A percentile compares a stretch with the other conserved stretches of the same genome.
These are phyloP conservation scores for Theretra japonica DNA, from an alignment of 2,888 invertebrate genomes.

Conservation along the genomic window DNA sequence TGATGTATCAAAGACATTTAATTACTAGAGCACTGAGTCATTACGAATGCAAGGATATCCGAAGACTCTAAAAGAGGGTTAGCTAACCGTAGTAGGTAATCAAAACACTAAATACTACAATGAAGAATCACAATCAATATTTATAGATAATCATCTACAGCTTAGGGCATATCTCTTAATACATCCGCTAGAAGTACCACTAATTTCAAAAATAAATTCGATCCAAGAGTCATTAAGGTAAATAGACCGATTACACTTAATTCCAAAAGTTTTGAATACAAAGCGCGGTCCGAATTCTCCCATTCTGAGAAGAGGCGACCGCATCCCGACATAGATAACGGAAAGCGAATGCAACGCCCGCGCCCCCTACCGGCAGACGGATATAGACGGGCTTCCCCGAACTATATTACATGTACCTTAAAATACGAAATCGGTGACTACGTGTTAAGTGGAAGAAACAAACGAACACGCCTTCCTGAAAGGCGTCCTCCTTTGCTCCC, in stretches of 20 bases:
- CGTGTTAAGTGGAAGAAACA: constrained; percentile 70
- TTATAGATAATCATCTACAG: background rate
- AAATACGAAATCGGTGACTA: constrained; percentile 72
- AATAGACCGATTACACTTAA: constrained; percentile 18
- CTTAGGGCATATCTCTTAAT: background rate
- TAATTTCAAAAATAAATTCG: background rate
- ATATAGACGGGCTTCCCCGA: constrained; percentile 79
- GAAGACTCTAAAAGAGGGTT: too few relatives aligned
- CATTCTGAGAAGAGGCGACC: constrained; percentile 22
- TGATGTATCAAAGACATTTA: too few relatives aligned
- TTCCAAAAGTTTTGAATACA: constrained; percentile 21
- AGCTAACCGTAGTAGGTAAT: too few relatives aligned
- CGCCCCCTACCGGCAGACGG: constrained; percentile 48
- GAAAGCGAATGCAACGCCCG: constrained; percentile 51
- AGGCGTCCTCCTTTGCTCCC: constrained; percentile 67
- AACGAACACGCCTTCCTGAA: constrained; percentile 71
- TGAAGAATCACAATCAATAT: background rate
- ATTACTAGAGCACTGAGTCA: too few relatives aligned
- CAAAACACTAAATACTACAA: too few relatives aligned
- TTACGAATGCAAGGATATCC: too few relatives aligned
- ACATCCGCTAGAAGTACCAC: background rate
- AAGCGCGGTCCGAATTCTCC: constrained; percentile 20
- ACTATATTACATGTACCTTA: constrained; percentile 66
- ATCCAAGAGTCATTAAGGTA: constrained; percentile 4
- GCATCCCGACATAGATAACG: constrained; percentile 46